Evolutionary conservation across 2,113 vertebrate species (phyloP), one percentile per base, ranked within the genome.

Genomic region (Chiloscyllium plagiosum): DNA sequence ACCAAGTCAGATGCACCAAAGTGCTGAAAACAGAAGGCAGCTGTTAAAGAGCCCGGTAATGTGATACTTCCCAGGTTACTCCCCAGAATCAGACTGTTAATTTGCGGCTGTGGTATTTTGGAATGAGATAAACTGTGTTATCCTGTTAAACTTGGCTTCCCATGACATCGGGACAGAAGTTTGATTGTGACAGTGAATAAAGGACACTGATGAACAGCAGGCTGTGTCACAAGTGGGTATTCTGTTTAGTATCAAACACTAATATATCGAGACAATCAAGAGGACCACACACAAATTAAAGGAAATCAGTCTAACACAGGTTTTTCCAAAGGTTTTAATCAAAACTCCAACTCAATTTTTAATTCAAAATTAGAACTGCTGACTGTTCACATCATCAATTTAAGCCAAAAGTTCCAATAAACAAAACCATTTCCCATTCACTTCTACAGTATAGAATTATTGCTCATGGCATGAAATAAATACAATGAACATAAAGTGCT

Each of bases 61-160:
- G 29, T 24, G 42, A 95, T 76, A 70, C 52, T 68, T 95, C 94
- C 94, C 94, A 72, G 69, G 69, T 95, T 52, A 52, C 66, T 50
- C 24, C 52, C 68, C 69, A 95, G 52, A 37, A 72, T 69, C 94
- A 95, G 42, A 72, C 37, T 50, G 94, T 95, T 72, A 47, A 95
- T 95, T 95, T 95, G 68, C 52, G 94, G 94, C 69, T 72, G 42
- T 68, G 69, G 12, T 95, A 76, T 95, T 95, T 72, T 70, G 94
- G 94, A 72, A 95, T 76, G 47, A 95, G 94, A 95, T 95, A 95
- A 76, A 95, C 69, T 95, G 94, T 95, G 94, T 95, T 95, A 95
- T 95, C 94, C 69, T 95, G 94, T 95, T 93, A 95, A 69, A 95
- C 93, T 37, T 47, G 68, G 37, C 93, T 95, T 72, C 68, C 29